phyloP scores from a whole-genome alignment of 2,113 vertebrate genomes.

The Apodemus speciosus region DNA sequence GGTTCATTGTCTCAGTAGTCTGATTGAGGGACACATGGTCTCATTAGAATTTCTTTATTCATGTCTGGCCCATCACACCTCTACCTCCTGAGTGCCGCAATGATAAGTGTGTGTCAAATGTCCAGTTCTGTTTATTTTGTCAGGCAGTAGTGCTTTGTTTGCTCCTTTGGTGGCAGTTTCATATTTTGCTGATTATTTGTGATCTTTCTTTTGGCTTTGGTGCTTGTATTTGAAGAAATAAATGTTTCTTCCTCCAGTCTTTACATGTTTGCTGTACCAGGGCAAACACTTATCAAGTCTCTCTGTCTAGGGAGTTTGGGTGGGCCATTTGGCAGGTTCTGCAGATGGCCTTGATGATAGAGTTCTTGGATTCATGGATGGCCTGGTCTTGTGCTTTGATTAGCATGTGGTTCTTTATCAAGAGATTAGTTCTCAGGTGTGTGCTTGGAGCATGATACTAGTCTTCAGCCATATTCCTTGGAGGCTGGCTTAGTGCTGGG shows the following conservation, averaged over 20 bases:
- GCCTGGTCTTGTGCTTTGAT: background rate
- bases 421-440: background rate
- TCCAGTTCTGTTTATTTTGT: background rate
- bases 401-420: background rate
- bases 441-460: background rate
- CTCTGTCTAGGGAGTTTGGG: background rate
- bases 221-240: background rate
- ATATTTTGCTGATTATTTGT: background rate
- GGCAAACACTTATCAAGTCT: background rate
- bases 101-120: background rate
- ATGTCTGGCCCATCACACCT: background rate
- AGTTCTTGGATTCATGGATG: background rate
- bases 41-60: background rate
- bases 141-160: background rate
- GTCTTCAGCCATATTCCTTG: background rate
- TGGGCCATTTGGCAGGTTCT: background rate
- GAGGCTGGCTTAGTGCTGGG: background rate
- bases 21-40: background rate
- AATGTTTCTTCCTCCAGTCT: background rate
- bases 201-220: background rate
- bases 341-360: background rate
- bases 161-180: background rate
- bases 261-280: background rate
- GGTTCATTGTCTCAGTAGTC: background rate
- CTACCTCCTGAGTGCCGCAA: background rate